phyloP scores from a whole-genome alignment of 1,140 invertebrate species.

The Cydia fagiglandana region DNA sequence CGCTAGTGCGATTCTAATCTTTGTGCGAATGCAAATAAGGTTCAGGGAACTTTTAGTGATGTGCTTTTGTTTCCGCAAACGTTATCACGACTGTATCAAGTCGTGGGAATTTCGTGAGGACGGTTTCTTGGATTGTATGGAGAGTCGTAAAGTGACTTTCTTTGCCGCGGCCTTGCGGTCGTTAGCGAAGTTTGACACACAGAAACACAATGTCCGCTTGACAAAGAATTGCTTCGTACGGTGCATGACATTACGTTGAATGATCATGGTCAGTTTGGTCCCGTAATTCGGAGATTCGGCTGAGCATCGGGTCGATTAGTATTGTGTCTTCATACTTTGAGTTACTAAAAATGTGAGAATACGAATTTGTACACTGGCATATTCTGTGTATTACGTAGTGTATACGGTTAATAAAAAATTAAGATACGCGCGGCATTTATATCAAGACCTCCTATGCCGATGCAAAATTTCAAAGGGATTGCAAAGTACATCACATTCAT shows the following conservation, averaged over 20 bases:
- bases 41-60: background rate
- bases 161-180: constrained; percentile 46
- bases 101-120: constrained; percentile 54
- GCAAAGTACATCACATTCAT: background rate
- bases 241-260: constrained; percentile 11
- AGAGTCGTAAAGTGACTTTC: constrained; percentile 50
- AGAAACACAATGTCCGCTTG: constrained; percentile 3
- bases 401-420: too few relatives aligned
- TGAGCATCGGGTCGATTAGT: constrained; percentile 27
- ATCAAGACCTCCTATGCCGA: too few relatives aligned
- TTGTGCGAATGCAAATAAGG: constrained; percentile 1
- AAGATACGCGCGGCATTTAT: too few relatives aligned
- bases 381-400: too few relatives aligned
- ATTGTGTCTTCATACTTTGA: background rate
- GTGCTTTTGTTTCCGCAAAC: constrained; percentile 31
- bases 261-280: constrained; percentile 9
- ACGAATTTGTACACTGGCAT: too few relatives aligned
- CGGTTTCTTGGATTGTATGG: constrained; percentile 53
- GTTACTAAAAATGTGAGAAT: background rate
- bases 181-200: constrained; percentile 21
- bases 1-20: background rate
- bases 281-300: constrained; percentile 10
- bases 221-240: constrained; percentile 6
- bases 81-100: constrained; percentile 36
- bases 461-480: too few relatives aligned